Evolutionary conservation across 2,797 vertebrate species (phyloP), one percentile per base, ranked within the genome.

Genomic region (Arrhamphus sclerolepis): DNA sequence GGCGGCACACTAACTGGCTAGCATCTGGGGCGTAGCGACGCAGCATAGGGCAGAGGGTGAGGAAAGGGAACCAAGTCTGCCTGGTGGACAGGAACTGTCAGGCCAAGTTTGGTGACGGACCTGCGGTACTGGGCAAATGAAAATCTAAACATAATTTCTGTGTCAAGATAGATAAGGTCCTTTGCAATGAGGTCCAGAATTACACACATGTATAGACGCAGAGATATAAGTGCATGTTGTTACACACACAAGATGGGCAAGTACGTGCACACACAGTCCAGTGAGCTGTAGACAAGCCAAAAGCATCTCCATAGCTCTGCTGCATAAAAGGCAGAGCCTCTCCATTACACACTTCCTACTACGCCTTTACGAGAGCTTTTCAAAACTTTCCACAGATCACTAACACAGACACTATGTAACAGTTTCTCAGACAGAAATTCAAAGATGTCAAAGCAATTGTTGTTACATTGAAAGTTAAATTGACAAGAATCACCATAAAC

Each of bases 71-170:
- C 81, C 80, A 65, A 75, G 85, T 68, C 89, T 93, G 95, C 94
- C 95, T 92, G 90, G 91, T 95, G 94, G 94, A 94, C 91, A 94
- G 91, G 82, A 95, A 92, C 94, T 96, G 95, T 98, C 96, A 94
- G 84, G 87, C 83, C 88, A 92, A 89, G 93, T 94, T 94, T 94
- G 80, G 81, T 90, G 92, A 95, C 83, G 89, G 86, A 95, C 91
- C 80, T 91, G 93, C 91, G 86, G 92, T 90, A 89, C 90, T 91
- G 87, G 89, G 80, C 90, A 94, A 94, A 94, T 92, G 89, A 95
- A 96, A 95, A 95, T 87, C 92, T 93, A 95, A 95, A 94, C 94
- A 95, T 95, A 96, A 97, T 96, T 95, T 95, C 90, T 86, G 84
- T 79, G 93, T 95, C 96, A 94, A 87, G 86, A 92, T 86, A 86